Evolutionary conservation across 2,888 invertebrate genomes (phyloP), one percentile per base, ranked within the genome.

Genomic region (Hyles lineata): DNA sequence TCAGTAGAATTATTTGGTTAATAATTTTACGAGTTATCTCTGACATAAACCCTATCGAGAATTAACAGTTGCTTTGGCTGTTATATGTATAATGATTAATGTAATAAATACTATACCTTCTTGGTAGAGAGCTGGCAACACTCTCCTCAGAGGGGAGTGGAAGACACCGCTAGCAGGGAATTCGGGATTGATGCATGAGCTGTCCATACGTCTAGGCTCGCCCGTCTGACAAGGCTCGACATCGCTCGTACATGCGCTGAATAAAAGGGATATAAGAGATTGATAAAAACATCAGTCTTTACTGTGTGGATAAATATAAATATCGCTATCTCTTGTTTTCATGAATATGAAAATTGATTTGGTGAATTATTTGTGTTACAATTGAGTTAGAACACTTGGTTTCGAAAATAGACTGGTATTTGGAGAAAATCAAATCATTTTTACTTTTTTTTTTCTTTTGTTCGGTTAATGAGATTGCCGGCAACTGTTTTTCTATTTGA

Each of bases 191-290:
- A 85, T 85, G 67, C 88, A 89, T 0, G 87, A 82, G 0, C 85
- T 87, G 71, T 88, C 87, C 6, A 85, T 59, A 0, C 88, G 80
- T 6, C 86, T 83, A 0, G 81, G 78, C 73, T 86, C 89, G 7
- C 76, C 23, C 0, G 80, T 79, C 23, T 85, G 74, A 58, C 88
- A 89, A 6, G 83, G 80, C 19, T 72, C n/a, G 0, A 87, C 69
- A 23, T 78, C 84, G n/a, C 79, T 83, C 0, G 83, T 78, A 62
- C 87, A 86, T 82, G 83, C 84, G 72, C 85, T 78, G 63, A 50
- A 62, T 29, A 67, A 59, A 32, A 70, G n/a, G 11, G 7, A 21
- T 11, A n/a, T 17, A 17, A 19, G 7, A 19, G 2, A 19, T 0
- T 23, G 25, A 6, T 23, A 8, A 17, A 17, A 8, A 17, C 60